Base-by-base conservation (phyloP, 2,888 invertebrate genomes). In the Meandrusa payeni region DNA sequence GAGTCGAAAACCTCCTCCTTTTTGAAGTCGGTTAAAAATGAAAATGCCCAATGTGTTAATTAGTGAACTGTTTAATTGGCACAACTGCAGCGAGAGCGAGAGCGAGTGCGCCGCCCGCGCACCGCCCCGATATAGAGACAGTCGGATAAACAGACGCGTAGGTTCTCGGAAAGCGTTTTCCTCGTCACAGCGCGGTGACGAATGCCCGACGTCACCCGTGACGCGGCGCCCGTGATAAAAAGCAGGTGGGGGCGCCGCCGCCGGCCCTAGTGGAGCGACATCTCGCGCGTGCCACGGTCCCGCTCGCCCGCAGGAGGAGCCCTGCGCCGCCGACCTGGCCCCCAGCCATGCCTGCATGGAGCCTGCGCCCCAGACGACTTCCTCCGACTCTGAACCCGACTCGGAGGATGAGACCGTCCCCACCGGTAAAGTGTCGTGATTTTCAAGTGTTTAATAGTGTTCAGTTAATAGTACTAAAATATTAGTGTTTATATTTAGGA, bases 101-200 rank as follows among this genome's bases (percentile, higher is more conserved):
- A n/a, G n/a, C n/a, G 5, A 6, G 2, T 6, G 11, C 10, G 20
- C 22, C 2, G 10, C 10, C 7, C n/a, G 37, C 27, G 19, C 11
- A 19, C 11, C 11, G 10, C 26, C 17, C 20, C 38, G 20, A 29
- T 28, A 38, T 38, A 38, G 38, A 22, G 41, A 41, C 44, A 28
- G 47, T 38, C 52, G 38, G 44, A 9, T 3, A 12, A 38, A 49
- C 47, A 48, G 55, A 36, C 47, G 56, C 59, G 63, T 70, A 72
- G 72, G 69, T 86, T 86, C 86, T 64, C 66, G 68, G 86, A 85
- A 85, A 73, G 67, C 86, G 79, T 86, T 86, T 85, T 86, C 86
- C 85, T 85, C 72, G 70, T 70, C 64, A 62, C 64, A 47, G 56
- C 59, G 69, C 64, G 68, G 59, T 78, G 79, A 78, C 77, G 76